A percentile compares a stretch with the other conserved stretches of the same genome.
Conservation (phyloP, 1,140 invertebrate species). For the Mycetomoellerius zeteki region DNA sequence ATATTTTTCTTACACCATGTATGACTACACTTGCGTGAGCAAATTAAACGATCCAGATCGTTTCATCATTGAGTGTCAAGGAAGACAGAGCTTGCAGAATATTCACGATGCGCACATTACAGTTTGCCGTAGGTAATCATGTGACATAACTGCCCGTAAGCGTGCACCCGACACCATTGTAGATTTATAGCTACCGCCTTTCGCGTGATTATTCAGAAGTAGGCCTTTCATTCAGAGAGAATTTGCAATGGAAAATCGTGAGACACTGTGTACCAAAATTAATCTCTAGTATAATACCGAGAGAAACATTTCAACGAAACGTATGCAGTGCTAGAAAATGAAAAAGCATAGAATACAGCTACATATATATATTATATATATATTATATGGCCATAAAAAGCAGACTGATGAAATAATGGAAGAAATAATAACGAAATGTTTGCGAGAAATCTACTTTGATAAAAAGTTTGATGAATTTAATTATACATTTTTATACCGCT, state of each 20-base stretch:
- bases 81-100: constrained; percentile 64
- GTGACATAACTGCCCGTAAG: constrained; percentile 64
- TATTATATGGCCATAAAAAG: background rate
- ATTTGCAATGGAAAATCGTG: constrained; percentile 8
- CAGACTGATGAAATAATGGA: background rate
- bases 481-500: background rate
- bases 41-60: constrained; percentile 34
- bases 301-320: constrained; percentile 12
- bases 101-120: constrained; percentile 68
- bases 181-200: constrained; percentile 45
- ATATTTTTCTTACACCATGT: background rate
- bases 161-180: constrained; percentile 55
- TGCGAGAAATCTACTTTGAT: background rate
- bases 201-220: constrained; percentile 39
- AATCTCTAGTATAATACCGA: constrained; percentile 5
- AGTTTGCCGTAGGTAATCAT: constrained; percentile 63
- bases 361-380: background rate
- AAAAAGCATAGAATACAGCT: background rate
- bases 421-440: constrained; percentile 23
- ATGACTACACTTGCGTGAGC: constrained; percentile 20
- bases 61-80: constrained; percentile 60
- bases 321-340: background rate
- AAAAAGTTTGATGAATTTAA: constrained; percentile 43
- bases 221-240: constrained; percentile 6
- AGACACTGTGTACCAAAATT: background rate